These are phyloP conservation scores for Macrochelys suwanniensis DNA, from an alignment of 2,797 vertebrate species.

Conservation along the genomic window DNA sequence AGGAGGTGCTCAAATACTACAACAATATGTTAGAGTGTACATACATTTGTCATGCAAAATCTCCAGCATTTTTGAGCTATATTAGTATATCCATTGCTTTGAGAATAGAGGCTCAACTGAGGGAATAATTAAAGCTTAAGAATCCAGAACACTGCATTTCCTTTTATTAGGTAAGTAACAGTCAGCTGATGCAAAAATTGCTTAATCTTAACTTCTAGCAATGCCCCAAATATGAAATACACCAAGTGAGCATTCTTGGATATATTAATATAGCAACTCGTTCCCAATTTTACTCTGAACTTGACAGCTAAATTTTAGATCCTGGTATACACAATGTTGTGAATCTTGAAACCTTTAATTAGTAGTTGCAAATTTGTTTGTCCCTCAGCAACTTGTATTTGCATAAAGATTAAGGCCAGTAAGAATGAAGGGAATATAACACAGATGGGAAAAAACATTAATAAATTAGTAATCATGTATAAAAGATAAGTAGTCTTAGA, in stretches of 20 bases:
- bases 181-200: constrained; percentile 71
- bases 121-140: constrained; percentile 76
- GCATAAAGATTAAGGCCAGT: constrained; percentile 70
- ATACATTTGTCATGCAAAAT: constrained; percentile 54
- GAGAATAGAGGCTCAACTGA: constrained; percentile 61
- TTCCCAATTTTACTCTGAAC: constrained; percentile 42
- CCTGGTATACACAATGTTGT: constrained; percentile 35
- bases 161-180: constrained; percentile 70
- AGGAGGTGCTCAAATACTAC: not conserved
- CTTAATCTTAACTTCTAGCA: constrained; percentile 74
- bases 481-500: constrained; percentile 62
- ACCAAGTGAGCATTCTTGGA: constrained; percentile 39
- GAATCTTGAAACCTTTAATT: constrained; percentile 68
- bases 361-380: constrained; percentile 70
- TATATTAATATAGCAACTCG: constrained; percentile 34
- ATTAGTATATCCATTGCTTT: constrained; percentile 56
- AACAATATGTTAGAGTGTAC: constrained; percentile 14
- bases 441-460: constrained; percentile 45
- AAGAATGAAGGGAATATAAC: constrained; percentile 51
- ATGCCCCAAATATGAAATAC: constrained; percentile 55
- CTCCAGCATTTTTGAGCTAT: constrained; percentile 48
- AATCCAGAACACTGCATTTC: constrained; percentile 67
- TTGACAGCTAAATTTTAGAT: constrained; percentile 33
- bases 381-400: constrained; percentile 69
- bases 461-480: constrained; percentile 53